These are phyloP conservation scores for Dioctria rufipes DNA, from an alignment of 2,888 invertebrate species.

Conservation along the genomic window DNA sequence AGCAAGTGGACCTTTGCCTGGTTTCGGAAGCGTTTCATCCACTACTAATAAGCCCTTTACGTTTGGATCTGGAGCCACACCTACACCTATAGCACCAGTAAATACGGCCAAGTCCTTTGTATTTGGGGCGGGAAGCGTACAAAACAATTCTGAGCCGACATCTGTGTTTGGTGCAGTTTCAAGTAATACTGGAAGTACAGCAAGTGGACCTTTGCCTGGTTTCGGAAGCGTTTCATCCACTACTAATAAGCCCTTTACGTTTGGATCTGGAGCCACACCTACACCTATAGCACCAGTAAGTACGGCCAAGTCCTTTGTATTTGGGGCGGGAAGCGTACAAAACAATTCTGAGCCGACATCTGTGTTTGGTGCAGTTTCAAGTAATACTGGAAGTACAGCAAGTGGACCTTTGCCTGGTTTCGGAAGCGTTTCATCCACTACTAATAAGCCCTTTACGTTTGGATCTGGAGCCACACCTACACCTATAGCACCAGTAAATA, in stretches of 20 bases:
- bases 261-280: constrained; percentile 1
- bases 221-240: constrained; percentile 55
- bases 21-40: constrained; percentile 54
- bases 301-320: constrained; percentile 25
- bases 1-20: constrained; percentile 1
- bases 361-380: constrained; percentile 59
- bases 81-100: background rate
- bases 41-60: constrained; percentile 39
- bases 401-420: background rate
- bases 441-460: constrained; percentile 38
- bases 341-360: constrained; percentile 50
- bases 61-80: constrained; percentile 7
- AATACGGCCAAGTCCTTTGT: constrained; percentile 28
- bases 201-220: background rate
- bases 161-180: constrained; percentile 60
- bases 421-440: constrained; percentile 55
- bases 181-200: constrained; percentile 51
- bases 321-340: constrained; percentile 27
- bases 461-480: background rate
- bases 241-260: constrained; percentile 35
- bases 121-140: constrained; percentile 25
- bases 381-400: constrained; percentile 52
- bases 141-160: constrained; percentile 47
- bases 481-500: background rate
- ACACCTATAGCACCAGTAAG: background rate